A percentile compares a stretch with the other conserved stretches of the same genome.
Conservation (phyloP, 2,888 invertebrate genomes). For the Drosophila limbata region DNA sequence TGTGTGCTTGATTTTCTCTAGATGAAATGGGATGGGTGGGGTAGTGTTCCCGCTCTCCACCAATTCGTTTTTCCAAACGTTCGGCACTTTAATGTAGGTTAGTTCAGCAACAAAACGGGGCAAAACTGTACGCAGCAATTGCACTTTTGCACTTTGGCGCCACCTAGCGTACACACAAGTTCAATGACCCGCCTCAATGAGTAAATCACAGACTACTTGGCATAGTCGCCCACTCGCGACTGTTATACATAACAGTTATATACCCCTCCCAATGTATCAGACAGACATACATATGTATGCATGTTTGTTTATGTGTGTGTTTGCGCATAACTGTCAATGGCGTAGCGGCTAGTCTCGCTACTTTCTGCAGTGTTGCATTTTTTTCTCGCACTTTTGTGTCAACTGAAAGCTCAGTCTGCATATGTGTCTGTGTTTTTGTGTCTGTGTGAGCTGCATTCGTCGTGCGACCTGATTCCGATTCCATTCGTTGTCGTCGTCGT, state of each 20-base stretch:
- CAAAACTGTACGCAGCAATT: slow-evolving; percentile 55
- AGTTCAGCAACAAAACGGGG: slow-evolving; percentile 56
- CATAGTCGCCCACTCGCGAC: slow-evolving; percentile 49
- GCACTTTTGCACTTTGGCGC: slow-evolving; percentile 72
- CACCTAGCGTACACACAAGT: slow-evolving; percentile 66
- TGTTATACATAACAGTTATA: slow-evolving; percentile 11
- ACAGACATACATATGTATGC: slow-evolving; percentile 16
- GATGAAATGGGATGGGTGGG: not conserved
- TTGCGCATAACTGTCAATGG: slow-evolving; percentile 76
- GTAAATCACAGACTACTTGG: slow-evolving; percentile 78
- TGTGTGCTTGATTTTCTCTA: slow-evolving; percentile 18
- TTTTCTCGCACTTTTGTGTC: slow-evolving; percentile 59
- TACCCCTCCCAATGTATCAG: not conserved
- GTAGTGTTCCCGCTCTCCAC: not conserved
- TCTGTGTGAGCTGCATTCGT: slow-evolving; percentile 50
- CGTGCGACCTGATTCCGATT: slow-evolving; percentile 68
- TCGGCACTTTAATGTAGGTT: slow-evolving; percentile 71
- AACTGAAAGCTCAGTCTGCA: slow-evolving; percentile 45
- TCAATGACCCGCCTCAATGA: slow-evolving; percentile 75
- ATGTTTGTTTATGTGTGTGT: slow-evolving; percentile 24
- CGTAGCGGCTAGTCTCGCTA: slow-evolving; percentile 37
- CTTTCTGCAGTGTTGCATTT: slow-evolving; percentile 58
- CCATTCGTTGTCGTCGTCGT: slow-evolving; percentile 48
- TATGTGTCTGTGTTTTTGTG: slow-evolving; percentile 10
- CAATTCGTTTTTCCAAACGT: not conserved